These are phyloP conservation scores for Cremastinae sp. DNA, from an alignment of 2,888 invertebrate genomes.

Conservation along the genomic window DNA sequence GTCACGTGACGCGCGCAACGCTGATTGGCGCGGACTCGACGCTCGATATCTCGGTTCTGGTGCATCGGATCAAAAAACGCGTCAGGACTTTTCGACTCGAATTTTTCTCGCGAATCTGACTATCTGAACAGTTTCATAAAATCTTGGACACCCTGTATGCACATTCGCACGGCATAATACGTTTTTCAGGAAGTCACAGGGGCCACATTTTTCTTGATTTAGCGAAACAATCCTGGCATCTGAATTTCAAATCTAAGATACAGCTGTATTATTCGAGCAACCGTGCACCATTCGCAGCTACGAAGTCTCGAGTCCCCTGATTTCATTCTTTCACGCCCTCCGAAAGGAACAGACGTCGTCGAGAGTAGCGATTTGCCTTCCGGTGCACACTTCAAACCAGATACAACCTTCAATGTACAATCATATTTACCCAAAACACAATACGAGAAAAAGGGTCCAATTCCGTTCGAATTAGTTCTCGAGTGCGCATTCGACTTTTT, in stretches of 20 bases:
- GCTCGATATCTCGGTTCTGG: too few species aligned
- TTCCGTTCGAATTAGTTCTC: conserved; percentile 68
- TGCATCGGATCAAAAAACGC: too few species aligned
- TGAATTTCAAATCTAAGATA: conserved; percentile 74
- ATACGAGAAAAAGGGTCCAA: conserved; percentile 46
- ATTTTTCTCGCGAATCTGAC: too few species aligned
- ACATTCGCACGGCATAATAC: conserved; percentile 56
- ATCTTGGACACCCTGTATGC: conserved; percentile 34
- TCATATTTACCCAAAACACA: conserved; percentile 21
- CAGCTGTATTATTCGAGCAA: conserved; percentile 36
- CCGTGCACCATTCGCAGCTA: conserved; percentile 41
- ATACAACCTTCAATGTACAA: conserved; percentile 14
- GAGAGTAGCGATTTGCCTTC: conserved; percentile 29
- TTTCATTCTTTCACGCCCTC: conserved; percentile 48
- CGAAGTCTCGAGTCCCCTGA: conserved; percentile 32
- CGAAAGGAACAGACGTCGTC: conserved; percentile 15
- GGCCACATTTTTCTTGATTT: conserved; percentile 78
- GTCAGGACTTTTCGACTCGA: too few species aligned
- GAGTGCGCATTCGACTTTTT: conserved; percentile 46
- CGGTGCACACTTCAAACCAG: conserved; percentile 32
- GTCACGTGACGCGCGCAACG: too few species aligned
- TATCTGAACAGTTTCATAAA: too few species aligned
- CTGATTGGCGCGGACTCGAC: too few species aligned
- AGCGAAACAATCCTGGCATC: conserved; percentile 76
- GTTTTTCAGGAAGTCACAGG: conserved; percentile 70